Evolutionary conservation across 2,113 vertebrate genomes (phyloP), one percentile per base, ranked within the genome.

Genomic region (Centropus unirufus): DNA sequence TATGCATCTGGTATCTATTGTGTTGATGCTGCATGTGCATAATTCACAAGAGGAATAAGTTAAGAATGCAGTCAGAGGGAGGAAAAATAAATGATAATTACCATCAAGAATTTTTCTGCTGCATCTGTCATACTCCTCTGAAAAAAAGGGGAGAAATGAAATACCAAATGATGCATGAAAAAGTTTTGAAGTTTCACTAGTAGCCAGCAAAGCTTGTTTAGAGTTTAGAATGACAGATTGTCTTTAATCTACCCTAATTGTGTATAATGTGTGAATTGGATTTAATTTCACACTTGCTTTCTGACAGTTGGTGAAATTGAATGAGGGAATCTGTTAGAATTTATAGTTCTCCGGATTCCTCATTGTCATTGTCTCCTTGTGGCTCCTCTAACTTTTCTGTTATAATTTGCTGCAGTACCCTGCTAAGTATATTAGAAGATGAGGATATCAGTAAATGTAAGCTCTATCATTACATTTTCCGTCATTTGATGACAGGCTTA

Each of bases 201-300:
- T 54, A 84, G 40, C 58, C 81, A 76, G 66, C n/a, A 89, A 93
- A 94, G 8, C 23, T n/a, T 87, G 36, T 95, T 75, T 62, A 54
- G n/a, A 52, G 3, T 78, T 94, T 78, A 82, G 39, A 62, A 49
- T 94, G 64, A 72, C 39, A 78, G 59, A 44, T 47, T 75, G 55
- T 78, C 47, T 81, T 83, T 89, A 90, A 44, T 84, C 34, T 91
- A 82, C 76, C 67, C 49, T 75, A 82, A 84, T 84, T 57, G 26
- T 64, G 19, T 21, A 23, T 91, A 66, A 72, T 74, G 23, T 75
- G 57, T 84, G 74, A 82, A 68, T 49, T 82, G 23, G 58, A 78
- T 91, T 95, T 92, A 82, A 92, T 92, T 87, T 93, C 58, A 58
- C 16, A 46, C 13, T 44, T 83, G 23, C 39, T 87, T 91, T 91